A percentile compares a stretch with the other conserved stretches of the same genome.
Evolutionary conservation across 2,113 vertebrate species (phyloP).

Genomic region (Rhabdomys dilectus): DNA sequence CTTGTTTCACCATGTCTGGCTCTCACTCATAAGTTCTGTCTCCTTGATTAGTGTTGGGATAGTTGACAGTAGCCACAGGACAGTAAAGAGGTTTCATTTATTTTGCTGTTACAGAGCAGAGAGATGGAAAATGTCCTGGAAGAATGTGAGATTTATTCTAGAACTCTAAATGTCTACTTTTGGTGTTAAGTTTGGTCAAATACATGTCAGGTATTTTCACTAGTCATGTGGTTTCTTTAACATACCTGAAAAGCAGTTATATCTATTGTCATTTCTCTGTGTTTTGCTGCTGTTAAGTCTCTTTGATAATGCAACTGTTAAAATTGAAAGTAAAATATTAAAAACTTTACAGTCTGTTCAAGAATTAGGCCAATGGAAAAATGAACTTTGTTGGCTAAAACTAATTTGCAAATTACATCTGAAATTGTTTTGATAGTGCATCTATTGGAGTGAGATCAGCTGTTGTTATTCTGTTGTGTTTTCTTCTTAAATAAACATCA

Average conservation of each 20-base stretch:
- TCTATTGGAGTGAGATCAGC: conserved; percentile 40
- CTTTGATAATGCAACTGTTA: conserved; percentile 43
- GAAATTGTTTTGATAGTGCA: conserved; percentile 35
- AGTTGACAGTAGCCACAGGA: conserved; percentile 27
- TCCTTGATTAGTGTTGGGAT: neutral
- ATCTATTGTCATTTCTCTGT: conserved; percentile 46
- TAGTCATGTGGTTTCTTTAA: conserved; percentile 35
- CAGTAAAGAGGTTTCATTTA: conserved; percentile 25
- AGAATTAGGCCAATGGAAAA: conserved; percentile 62
- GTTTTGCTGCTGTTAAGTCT: conserved; percentile 45
- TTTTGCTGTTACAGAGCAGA: conserved; percentile 24
- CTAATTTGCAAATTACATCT: conserved; percentile 54
- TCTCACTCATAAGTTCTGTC: neutral
- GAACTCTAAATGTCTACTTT: conserved; percentile 5
- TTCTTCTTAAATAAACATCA: neutral
- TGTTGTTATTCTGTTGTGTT: neutral
- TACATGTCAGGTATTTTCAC: conserved; percentile 35
- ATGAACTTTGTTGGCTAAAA: conserved; percentile 68
- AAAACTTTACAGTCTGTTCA: conserved; percentile 50
- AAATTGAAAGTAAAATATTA: conserved; percentile 54
- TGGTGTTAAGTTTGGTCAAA: conserved; percentile 46
- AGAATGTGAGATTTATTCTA: conserved; percentile 38
- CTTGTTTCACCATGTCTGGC: no score
- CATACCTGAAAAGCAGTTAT: conserved; percentile 36
- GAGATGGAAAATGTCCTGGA: conserved; percentile 38